A percentile compares a stretch with the other conserved stretches of the same genome.
Evolutionary conservation across 1,140 invertebrate genomes (phyloP).

Genomic region (Ephestia elutella): DNA sequence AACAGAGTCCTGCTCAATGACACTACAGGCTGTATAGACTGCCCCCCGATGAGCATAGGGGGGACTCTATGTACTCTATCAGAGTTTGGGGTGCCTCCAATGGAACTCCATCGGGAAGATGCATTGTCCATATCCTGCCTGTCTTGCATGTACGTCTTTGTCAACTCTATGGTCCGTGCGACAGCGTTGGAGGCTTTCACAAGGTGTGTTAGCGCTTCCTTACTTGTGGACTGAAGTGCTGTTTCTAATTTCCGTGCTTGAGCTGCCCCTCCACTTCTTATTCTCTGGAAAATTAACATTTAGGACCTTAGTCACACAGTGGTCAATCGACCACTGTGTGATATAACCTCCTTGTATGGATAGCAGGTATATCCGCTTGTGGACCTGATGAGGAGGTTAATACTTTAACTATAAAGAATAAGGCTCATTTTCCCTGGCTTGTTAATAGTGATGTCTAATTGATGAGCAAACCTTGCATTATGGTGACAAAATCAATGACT

Average conservation of each 20-base stretch:
- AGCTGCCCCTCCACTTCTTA: conserved; percentile 39
- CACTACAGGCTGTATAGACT: conserved; percentile 56
- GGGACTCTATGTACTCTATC: conserved; percentile 51
- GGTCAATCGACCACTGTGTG: too few species aligned
- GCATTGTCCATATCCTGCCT: conserved; percentile 38
- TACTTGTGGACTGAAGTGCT: conserved; percentile 43
- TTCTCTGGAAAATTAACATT: conserved; percentile 29
- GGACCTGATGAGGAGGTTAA: too few species aligned
- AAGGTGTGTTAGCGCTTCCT: conserved; percentile 49
- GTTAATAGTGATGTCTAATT: too few species aligned
- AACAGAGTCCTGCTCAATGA: conserved; percentile 44
- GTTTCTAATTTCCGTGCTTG: conserved; percentile 43
- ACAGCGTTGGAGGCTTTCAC: conserved; percentile 52
- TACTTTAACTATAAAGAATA: too few species aligned
- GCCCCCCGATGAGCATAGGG: conserved; percentile 50
- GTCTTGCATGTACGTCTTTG: conserved; percentile 51
- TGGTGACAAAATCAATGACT: too few species aligned
- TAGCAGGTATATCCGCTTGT: too few species aligned
- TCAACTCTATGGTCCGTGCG: conserved; percentile 37
- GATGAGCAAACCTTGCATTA: too few species aligned
- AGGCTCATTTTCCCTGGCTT: too few species aligned
- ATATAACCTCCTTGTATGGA: too few species aligned
- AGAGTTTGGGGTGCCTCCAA: conserved; percentile 31
- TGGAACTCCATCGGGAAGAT: conserved; percentile 42
- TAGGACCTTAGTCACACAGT: too few species aligned